Conservation (phyloP, 1,140 invertebrate species). For the Myzus persicae region DNA sequence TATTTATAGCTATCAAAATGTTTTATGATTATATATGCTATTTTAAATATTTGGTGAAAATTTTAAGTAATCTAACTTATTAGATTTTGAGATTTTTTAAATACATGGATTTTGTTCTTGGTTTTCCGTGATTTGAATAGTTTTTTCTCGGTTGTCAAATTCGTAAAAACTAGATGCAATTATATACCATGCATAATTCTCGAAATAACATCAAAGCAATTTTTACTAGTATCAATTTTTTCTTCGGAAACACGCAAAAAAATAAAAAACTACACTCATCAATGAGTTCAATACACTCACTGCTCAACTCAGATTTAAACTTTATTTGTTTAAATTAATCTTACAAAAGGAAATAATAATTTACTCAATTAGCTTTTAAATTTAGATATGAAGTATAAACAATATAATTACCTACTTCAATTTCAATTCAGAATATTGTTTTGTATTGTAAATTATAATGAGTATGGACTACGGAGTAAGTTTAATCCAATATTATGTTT, state of each 20-base stretch:
- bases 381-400: not conserved
- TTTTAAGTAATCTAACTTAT: too few relatives aligned
- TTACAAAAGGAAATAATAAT: not conserved
- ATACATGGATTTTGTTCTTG: too few relatives aligned
- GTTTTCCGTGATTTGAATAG: not conserved
- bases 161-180: not conserved
- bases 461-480: not conserved
- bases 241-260: not conserved
- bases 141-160: not conserved
- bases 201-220: not conserved
- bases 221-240: not conserved
- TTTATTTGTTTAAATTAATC: not conserved
- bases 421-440: not conserved
- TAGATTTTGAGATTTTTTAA: too few relatives aligned
- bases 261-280: too few relatives aligned
- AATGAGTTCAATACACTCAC: not conserved
- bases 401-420: too few relatives aligned
- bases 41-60: too few relatives aligned
- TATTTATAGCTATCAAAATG: too few relatives aligned
- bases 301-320: not conserved
- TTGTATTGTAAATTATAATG: not conserved
- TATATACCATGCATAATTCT: not conserved
- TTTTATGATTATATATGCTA: too few relatives aligned
- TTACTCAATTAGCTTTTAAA: not conserved
- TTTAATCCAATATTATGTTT: not conserved